Evolutionary conservation across 2,113 vertebrate genomes (phyloP).

Genomic region (Galbula dea): DNA sequence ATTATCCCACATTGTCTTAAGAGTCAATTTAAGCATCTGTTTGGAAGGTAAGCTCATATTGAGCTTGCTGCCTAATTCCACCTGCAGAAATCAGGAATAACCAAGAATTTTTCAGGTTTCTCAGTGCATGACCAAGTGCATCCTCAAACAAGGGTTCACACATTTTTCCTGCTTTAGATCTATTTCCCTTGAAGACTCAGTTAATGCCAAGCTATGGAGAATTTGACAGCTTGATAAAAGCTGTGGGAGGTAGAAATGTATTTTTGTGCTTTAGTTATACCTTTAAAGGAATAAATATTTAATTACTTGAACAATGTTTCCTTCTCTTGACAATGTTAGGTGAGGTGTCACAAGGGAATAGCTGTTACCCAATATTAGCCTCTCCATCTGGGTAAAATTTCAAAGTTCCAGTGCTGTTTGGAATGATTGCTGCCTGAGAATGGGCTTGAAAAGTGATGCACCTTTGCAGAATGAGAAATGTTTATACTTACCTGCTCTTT

Average conservation of each 20-base stretch:
- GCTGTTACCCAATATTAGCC: background rate
- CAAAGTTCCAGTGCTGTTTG: background rate
- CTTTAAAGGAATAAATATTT: slow-evolving; percentile 43
- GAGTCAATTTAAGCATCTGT: background rate
- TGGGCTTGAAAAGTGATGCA: background rate
- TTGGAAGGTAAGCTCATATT: background rate
- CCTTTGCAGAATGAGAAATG: background rate
- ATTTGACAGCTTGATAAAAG: slow-evolving; percentile 54
- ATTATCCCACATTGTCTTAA: fast-evolving
- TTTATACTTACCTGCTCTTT: background rate
- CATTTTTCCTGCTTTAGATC: slow-evolving; percentile 7
- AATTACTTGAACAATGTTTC: background rate
- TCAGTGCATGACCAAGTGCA: slow-evolving; percentile 40
- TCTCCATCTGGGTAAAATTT: background rate
- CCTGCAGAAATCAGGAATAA: background rate
- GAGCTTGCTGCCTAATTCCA: background rate
- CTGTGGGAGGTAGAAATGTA: slow-evolving; percentile 19
- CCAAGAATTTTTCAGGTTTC: background rate
- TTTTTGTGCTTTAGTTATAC: background rate
- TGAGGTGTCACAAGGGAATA: background rate
- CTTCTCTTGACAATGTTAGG: background rate
- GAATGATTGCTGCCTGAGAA: background rate
- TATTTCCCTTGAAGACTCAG: slow-evolving; percentile 44
- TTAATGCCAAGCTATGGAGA: slow-evolving; percentile 13
- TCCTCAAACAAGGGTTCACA: slow-evolving; percentile 10